Evolutionary conservation across 2,888 invertebrate genomes (phyloP), one percentile per base, ranked within the genome.

Genomic region (Eupelmus urozonus): DNA sequence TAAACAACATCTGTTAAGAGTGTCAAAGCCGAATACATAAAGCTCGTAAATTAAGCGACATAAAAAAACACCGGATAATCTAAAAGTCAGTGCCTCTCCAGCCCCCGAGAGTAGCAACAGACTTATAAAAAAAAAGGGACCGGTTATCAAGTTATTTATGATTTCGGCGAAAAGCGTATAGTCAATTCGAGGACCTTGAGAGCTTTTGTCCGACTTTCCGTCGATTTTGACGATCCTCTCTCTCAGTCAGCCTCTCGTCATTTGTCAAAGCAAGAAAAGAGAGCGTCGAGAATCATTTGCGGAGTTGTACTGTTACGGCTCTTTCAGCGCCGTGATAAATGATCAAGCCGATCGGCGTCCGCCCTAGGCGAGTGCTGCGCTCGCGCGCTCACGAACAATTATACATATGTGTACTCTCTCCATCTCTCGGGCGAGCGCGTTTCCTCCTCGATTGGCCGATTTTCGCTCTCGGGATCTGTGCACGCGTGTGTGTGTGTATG

Each of bases 251-350:
- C 42, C n/a, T 49, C 63, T 62, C 53, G 25, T 73, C 73, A 80
- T 80, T 73, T 80, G 73, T 80, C 79, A 76, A 65, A 67, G 49
- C 7, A 34, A 23, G 60, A 72, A 49, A 62, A 67, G 59, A 60
- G 59, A 66, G 73, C 65, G 55, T 55, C 65, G 25, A 66, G 67
- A 49, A 78, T 80, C 80, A 77, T 80, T 70, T 73, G 76, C 72
- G 73, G 69, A 74, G 60, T 74, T 29, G 72, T 59, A 51, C 40
- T 20, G 40, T 23, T 57, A 78, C 34, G 27, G 42, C 74, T 80
- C 71, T 80, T 77, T 80, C 80, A 70, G 18, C 60, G 53, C 42
- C 45, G 34, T 78, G 78, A 80, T 78, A 78, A 78, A 80, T 80
- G 75, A 75, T 79, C 63, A 51, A 2, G 27, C 18, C 4, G 23